Evolutionary conservation across 2,113 vertebrate genomes (phyloP).

Genomic region (Serinus canaria): DNA sequence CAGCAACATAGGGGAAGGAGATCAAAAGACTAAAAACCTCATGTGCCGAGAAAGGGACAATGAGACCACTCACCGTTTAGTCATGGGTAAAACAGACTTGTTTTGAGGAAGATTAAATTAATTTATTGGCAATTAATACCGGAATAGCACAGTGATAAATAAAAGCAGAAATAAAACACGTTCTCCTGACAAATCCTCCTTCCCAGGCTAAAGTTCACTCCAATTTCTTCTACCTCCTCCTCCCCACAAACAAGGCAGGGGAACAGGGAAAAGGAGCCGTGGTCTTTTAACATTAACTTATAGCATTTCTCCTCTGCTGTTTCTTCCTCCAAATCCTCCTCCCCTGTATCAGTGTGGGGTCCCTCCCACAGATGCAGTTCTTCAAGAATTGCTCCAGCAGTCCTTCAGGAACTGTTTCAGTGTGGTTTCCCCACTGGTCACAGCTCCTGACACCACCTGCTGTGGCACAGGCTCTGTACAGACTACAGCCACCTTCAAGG

Average conservation of each 20-base stretch:
- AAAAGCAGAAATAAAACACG: background rate
- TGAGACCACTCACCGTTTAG: background rate
- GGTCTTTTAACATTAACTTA: background rate
- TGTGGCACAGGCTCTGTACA: background rate
- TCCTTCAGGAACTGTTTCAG: background rate
- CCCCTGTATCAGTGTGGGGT: background rate
- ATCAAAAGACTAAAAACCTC: background rate
- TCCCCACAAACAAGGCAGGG: rapidly evolving
- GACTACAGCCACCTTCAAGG: background rate
- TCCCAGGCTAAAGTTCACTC: background rate
- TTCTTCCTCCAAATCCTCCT: background rate
- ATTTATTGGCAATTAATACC: background rate
- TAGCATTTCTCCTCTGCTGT: background rate
- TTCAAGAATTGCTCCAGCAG: background rate
- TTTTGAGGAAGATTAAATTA: background rate
- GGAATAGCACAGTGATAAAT: background rate
- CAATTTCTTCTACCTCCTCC: background rate
- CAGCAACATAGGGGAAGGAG: background rate
- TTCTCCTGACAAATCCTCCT: background rate
- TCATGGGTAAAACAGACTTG: background rate
- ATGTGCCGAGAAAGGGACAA: rapidly evolving
- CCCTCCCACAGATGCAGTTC: background rate
- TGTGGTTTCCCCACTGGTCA: too few species aligned
- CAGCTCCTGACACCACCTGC: background rate
- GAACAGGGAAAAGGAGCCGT: background rate